phyloP scores from a whole-genome alignment of 2,113 vertebrate species.

The Cyphomyrus plagiostoma region DNA sequence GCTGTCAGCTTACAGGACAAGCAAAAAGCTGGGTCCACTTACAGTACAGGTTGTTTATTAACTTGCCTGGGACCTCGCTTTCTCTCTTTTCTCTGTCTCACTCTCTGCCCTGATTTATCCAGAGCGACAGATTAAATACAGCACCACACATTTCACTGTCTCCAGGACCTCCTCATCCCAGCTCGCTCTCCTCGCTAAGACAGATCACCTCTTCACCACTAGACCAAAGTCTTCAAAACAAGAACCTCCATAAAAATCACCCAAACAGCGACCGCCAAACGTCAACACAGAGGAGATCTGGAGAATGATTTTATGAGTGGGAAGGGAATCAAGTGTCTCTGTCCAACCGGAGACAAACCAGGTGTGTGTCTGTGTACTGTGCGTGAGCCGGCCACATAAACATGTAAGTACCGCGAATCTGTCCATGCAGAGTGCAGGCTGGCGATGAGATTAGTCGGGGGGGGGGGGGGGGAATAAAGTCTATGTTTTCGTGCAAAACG shows the following conservation, averaged over 20 bases:
- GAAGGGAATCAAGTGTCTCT: neutral
- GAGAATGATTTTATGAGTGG: slow-evolving; percentile 8
- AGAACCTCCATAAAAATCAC: slow-evolving; percentile 17
- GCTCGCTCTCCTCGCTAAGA: neutral
- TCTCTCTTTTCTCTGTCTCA: neutral
- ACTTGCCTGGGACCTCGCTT: neutral
- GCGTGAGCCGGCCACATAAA: neutral
- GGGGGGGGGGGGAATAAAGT: neutral
- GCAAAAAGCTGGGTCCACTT: slow-evolving; percentile 8
- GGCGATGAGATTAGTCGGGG: neutral
- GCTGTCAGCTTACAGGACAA: slow-evolving; percentile 16
- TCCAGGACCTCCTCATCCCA: neutral
- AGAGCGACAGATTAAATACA: slow-evolving; percentile 24
- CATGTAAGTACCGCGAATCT: neutral
- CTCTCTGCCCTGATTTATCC: slow-evolving; percentile 18
- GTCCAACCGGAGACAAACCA: neutral
- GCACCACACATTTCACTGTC: neutral
- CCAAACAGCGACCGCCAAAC: neutral
- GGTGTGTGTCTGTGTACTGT: neutral
- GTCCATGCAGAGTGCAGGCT: no score
- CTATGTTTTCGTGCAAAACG: neutral
- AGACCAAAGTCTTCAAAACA: slow-evolving; percentile 10
- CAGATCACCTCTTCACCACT: slow-evolving; percentile 1
- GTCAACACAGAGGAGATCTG: slow-evolving; percentile 2
- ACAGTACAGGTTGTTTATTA: slow-evolving; percentile 22